A percentile compares a stretch with the other conserved stretches of the same genome.
phyloP scores from a whole-genome alignment of 2,888 invertebrate genomes.

The Pammene fasciana region DNA sequence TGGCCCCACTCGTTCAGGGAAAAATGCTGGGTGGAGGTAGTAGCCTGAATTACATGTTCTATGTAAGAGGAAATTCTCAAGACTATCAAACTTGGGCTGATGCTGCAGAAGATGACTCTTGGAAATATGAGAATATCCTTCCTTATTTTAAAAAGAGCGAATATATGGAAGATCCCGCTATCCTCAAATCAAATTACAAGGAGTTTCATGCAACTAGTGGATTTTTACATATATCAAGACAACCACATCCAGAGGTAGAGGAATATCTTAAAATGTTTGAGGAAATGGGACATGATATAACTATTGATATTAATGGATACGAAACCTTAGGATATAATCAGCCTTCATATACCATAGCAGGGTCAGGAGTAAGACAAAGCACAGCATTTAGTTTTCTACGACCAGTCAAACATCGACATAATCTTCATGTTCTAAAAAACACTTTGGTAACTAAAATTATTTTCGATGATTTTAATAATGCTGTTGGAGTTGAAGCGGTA shows the following conservation, averaged over 20 bases:
- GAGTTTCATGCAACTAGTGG: conserved; percentile 66
- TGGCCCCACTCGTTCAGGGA: conserved; percentile 50
- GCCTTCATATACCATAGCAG: conserved; percentile 70
- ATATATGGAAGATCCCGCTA: conserved; percentile 47
- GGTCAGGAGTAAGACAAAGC: conserved; percentile 38
- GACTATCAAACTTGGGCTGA: conserved; percentile 55
- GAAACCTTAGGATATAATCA: conserved; percentile 72
- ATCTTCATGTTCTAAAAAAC: conserved; percentile 40
- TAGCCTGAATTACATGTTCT: conserved; percentile 50
- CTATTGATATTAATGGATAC: conserved; percentile 63
- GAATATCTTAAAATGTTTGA: conserved; percentile 61
- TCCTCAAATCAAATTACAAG: conserved; percentile 44
- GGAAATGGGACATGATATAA: conserved; percentile 66
- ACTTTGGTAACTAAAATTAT: conserved; percentile 39
- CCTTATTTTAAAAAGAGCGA: conserved; percentile 57
- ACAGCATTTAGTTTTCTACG: conserved; percentile 22
- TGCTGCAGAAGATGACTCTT: conserved; percentile 48
- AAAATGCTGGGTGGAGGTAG: conserved; percentile 62
- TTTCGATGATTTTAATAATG: conserved; percentile 32
- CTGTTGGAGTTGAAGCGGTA: conserved; percentile 30
- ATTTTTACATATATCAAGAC: conserved; percentile 62
- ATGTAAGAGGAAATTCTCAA: conserved; percentile 48
- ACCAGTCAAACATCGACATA: conserved; percentile 32
- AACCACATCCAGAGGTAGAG: conserved; percentile 45
- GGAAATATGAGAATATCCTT: conserved; percentile 53